These are phyloP conservation scores for Automeris io DNA, from an alignment of 2,888 invertebrate species.

Conservation along the genomic window DNA sequence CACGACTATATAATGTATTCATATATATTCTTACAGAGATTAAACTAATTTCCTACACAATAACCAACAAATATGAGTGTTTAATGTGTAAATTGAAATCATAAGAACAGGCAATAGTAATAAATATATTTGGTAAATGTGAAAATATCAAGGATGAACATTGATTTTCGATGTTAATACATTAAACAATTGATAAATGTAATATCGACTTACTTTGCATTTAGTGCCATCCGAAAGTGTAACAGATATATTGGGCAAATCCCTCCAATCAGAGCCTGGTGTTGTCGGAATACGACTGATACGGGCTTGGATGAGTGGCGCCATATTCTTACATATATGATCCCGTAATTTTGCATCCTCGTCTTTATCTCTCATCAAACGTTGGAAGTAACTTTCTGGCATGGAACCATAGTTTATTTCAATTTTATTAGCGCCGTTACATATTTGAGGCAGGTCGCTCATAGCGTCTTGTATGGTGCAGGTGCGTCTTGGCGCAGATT, in stretches of 20 bases:
- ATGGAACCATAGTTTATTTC: constrained; percentile 84
- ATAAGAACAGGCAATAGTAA: too few species aligned
- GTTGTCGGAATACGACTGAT: constrained; percentile 85
- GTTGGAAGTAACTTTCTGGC: constrained; percentile 86
- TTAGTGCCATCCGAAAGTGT: constrained; percentile 83
- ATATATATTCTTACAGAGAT: too few species aligned
- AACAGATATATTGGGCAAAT: constrained; percentile 86
- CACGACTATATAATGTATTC: too few species aligned
- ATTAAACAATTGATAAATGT: too few species aligned
- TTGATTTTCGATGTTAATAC: too few species aligned
- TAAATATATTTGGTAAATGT: too few species aligned
- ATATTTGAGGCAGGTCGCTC: constrained; percentile 86
- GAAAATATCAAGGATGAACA: too few species aligned
- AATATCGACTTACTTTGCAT: constrained; percentile 72
- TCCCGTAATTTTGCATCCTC: constrained; percentile 79
- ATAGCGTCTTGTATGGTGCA: constrained; percentile 89
- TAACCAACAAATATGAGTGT: too few species aligned
- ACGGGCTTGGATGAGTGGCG: constrained; percentile 85
- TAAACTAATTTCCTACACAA: too few species aligned
- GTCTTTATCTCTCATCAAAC: constrained; percentile 79
- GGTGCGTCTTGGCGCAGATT: constrained; percentile 85
- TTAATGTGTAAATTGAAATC: too few species aligned
- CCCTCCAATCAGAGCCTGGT: constrained; percentile 90
- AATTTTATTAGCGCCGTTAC: constrained; percentile 82
- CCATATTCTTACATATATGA: constrained; percentile 91